Base-by-base conservation (phyloP, 2,797 vertebrate species). In the Clarias fuscus region DNA sequence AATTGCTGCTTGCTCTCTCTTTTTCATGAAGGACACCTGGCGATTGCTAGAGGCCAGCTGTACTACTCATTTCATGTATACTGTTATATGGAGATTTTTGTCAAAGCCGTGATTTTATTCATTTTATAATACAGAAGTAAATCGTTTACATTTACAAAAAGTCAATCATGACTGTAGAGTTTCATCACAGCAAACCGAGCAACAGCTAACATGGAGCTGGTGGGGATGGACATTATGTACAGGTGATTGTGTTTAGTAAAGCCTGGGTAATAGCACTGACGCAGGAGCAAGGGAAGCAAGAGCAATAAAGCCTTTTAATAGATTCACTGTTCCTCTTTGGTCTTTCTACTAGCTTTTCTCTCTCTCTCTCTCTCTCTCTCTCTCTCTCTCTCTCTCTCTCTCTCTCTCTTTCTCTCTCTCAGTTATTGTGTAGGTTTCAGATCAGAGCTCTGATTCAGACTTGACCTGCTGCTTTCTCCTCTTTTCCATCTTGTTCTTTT, bases 261-360 rank as follows among this genome's bases (percentile, higher is more conserved):
- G 73, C 8, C 58, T 65, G 33, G 7, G 71, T 37, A 77, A 79
- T 33, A 65, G 70, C 64, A 33, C 83, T 87, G 88, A 87, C 65
- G 71, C 77, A 87, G 65, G 73, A 64, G 33, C 82, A 82, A 85
- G 73, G 58, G 27, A 27, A 72, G 62, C 75, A n/a, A 30, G 53
- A 58, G 78, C 80, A 59, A 87, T 40, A 85, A 67, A 85, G 72
- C 59, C 78, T 85, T 87, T 87, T 87, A 89, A 85, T 87, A 89
- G 86, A 89, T 87, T 61, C 61, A 73, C 65, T 83, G 48, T 80
- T 75, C 61, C 22, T 11, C 24, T 73, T 76, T 81, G 40, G 17
- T 81, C 22, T 43, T 71, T 53, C 30, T 83, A 20, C 24, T 22
- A 73, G 53, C 7, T 22, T 81, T 2, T 37, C 7, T 22, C 24